phyloP scores from a whole-genome alignment of 1,140 invertebrate genomes.

The Aphaenogaster rudis region DNA sequence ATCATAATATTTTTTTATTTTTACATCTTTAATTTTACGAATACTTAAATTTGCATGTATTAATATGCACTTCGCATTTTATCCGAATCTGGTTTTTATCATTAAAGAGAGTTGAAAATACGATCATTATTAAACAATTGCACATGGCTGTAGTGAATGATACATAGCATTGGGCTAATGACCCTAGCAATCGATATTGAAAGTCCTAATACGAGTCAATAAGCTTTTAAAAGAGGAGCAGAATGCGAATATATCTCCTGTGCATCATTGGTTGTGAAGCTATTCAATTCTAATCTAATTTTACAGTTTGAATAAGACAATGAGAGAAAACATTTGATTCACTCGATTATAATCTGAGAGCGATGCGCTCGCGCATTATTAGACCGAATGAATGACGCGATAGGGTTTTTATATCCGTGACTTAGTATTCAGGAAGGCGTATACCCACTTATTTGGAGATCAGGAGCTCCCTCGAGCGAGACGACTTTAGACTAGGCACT shows the following conservation, averaged over 20 bases:
- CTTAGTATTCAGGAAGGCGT: slow-evolving; percentile 85
- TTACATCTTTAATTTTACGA: slow-evolving; percentile 22
- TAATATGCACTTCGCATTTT: not conserved
- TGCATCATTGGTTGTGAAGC: not conserved
- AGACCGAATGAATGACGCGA: slow-evolving; percentile 38
- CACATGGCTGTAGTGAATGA: slow-evolving; percentile 23
- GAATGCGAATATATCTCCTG: not conserved
- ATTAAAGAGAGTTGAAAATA: slow-evolving; percentile 19
- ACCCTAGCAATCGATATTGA: slow-evolving; percentile 37
- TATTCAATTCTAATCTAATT: slow-evolving; percentile 46
- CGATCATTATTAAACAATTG: slow-evolving; percentile 17
- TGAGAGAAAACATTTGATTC: slow-evolving; percentile 6
- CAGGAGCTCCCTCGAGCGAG: slow-evolving; percentile 81
- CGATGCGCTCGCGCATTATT: slow-evolving; percentile 40
- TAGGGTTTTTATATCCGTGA: slow-evolving; percentile 66
- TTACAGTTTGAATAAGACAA: slow-evolving; percentile 23
- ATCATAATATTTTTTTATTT: not conserved
- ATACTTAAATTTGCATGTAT: slow-evolving; percentile 5
- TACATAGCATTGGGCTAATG: slow-evolving; percentile 25
- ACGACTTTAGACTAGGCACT: slow-evolving; percentile 80
- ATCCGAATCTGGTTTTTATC: not conserved
- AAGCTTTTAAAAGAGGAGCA: slow-evolving; percentile 11
- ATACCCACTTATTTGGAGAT: slow-evolving; percentile 86
- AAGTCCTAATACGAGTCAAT: slow-evolving; percentile 16
- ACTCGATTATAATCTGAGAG: not conserved